Percentiles rank a stretch among this genome's conserved stretches.
Evolutionary conservation across 2,888 invertebrate genomes (phyloP).

Genomic region (Cactoblastis cactorum): DNA sequence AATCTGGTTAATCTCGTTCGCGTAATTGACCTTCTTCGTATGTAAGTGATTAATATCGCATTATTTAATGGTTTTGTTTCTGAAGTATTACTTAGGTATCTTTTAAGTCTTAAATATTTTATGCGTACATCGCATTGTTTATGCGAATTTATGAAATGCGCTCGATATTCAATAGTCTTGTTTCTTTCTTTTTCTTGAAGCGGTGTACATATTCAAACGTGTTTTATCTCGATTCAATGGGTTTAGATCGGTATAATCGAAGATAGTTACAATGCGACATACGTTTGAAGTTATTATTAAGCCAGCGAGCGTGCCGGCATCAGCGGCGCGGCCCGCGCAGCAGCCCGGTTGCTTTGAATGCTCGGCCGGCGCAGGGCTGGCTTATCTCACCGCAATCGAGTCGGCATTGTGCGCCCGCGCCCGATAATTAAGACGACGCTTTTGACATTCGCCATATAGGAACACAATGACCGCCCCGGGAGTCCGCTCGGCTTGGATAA

Average conservation of each 20-base stretch:
- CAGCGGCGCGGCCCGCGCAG: conserved; percentile 31
- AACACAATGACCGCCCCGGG: conserved; percentile 78
- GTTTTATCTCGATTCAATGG: conserved; percentile 67
- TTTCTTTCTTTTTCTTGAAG: conserved; percentile 38
- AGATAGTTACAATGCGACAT: conserved; percentile 67
- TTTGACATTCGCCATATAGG: conserved; percentile 79
- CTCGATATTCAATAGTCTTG: conserved; percentile 26
- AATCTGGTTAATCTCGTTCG: conserved; percentile 55
- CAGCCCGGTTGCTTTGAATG: conserved; percentile 56
- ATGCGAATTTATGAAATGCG: conserved; percentile 21
- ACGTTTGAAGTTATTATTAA: conserved; percentile 74
- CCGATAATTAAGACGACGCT: conserved; percentile 79
- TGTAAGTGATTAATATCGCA: conserved; percentile 18
- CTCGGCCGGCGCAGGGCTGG: conserved; percentile 54
- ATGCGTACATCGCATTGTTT: conserved; percentile 16
- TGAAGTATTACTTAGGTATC: background rate
- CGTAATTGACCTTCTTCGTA: conserved; percentile 20
- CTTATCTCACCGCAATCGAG: conserved; percentile 76
- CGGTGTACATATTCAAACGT: conserved; percentile 48
- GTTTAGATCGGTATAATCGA: conserved; percentile 71
- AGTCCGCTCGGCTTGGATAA: conserved; percentile 64
- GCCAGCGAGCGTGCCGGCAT: conserved; percentile 53
- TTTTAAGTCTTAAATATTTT: background rate
- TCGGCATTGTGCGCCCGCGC: conserved; percentile 74
- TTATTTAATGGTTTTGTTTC: conserved; percentile 16